Evolutionary conservation across 2,797 vertebrate genomes (phyloP).

Genomic region (Gallinago solitaria): DNA sequence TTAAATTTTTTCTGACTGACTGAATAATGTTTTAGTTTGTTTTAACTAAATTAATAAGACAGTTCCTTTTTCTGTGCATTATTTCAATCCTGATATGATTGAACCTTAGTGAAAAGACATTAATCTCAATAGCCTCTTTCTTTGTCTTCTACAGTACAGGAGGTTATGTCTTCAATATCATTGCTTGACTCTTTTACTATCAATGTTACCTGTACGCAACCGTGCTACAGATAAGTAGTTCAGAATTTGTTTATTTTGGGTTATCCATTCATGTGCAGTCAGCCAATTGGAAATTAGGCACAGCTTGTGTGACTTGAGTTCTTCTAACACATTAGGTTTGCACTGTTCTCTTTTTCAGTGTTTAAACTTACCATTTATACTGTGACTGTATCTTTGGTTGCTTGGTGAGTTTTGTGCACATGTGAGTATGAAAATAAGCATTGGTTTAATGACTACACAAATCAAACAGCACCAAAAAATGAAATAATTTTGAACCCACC

Average conservation of each 20-base stretch:
- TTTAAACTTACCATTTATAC: not conserved
- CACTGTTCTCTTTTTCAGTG: not conserved
- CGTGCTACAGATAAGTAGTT: not conserved
- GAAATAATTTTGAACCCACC: not conserved
- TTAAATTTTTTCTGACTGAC: not conserved
- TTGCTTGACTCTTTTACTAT: not conserved
- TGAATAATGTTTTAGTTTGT: not conserved
- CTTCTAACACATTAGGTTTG: not conserved
- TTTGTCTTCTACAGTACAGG: not conserved
- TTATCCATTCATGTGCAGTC: not conserved
- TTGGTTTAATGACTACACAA: not conserved
- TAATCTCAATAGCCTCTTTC: not conserved
- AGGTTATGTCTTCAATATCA: not conserved
- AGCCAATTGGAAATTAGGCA: not conserved
- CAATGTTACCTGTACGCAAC: not conserved
- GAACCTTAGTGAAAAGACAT: not conserved
- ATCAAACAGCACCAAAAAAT: not conserved
- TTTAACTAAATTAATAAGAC: not conserved
- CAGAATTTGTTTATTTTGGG: not conserved
- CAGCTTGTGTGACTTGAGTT: accelerated
- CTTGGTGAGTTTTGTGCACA: not conserved
- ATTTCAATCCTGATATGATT: not conserved
- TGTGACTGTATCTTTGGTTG: not conserved
- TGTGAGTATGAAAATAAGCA: not conserved
- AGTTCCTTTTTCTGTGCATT: not conserved